Evolutionary conservation across 1,140 invertebrate genomes (phyloP).

Genomic region (Pachyrhynchus sulphureomaculatus): DNA sequence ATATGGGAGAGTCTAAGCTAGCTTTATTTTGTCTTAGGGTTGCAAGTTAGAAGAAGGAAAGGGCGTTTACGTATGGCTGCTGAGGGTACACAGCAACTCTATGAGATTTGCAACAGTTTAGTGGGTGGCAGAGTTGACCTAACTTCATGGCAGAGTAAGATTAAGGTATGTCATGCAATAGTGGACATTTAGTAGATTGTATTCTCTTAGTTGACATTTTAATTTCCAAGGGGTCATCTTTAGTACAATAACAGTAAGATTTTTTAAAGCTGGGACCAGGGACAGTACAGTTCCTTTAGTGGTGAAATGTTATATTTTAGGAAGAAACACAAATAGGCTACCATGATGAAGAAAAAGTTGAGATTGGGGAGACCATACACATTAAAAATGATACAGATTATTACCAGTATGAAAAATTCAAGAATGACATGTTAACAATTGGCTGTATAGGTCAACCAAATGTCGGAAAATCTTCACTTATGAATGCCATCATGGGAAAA

Average conservation of each 20-base stretch:
- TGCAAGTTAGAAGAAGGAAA: conserved; percentile 63
- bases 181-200: no score
- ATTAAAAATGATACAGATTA: conserved; percentile 66
- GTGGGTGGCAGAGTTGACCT: conserved; percentile 76
- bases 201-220: no score
- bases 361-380: conserved; percentile 58
- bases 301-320: no score
- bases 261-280: no score
- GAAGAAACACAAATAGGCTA: conserved; percentile 69
- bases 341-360: conserved; percentile 52
- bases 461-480: conserved; percentile 92
- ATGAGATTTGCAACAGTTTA: conserved; percentile 75
- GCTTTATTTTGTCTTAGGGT: no score
- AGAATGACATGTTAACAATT: conserved; percentile 81
- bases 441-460: conserved; percentile 94
- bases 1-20: no score
- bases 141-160: conserved; percentile 80
- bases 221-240: no score
- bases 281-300: no score
- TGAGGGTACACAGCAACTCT: conserved; percentile 78
- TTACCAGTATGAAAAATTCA: conserved; percentile 72
- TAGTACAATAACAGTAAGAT: no score
- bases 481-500: conserved; percentile 91
- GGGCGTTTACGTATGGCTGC: conserved; percentile 77
- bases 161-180: conserved; percentile 56